Evolutionary conservation across 2,888 invertebrate genomes (phyloP), one percentile per base, ranked within the genome.

Genomic region (Drosophila stalkeri): DNA sequence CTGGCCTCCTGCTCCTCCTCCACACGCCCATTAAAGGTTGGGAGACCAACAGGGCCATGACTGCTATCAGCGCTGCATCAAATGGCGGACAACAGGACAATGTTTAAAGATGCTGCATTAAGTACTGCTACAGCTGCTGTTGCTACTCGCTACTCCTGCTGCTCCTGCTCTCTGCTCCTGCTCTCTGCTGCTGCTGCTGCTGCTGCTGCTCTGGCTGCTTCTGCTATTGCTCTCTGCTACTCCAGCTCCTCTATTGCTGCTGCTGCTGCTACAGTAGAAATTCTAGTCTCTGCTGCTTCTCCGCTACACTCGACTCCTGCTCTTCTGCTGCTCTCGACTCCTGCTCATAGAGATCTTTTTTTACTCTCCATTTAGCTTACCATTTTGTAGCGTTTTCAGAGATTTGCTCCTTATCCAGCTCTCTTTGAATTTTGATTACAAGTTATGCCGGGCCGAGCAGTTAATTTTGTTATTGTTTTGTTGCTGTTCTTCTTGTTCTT

Each of bases 31-130:
- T 4, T 4, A 11, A n/a, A 27, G 27, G 27, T 27, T 27, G 6
- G 3, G 16, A n/a, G 49, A 16, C 37, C 37, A 37, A 35, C 4
- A 3, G 16, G 16, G 16, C 23, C 8, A 27, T 23, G n/a, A 49
- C 55, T 49, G 55, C 55, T 64, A 61, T 72, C 64, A 60, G 44
- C 72, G 72, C 51, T 52, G 72, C 63, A 31, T 63, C 72, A 72
- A 62, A 52, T 35, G 18, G 4, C 51, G 51, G 72, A 57, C 72
- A 63, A 39, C 55, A 39, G 23, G 56, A 55, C 71, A 71, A 44
- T 31, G 37, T 44, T 46, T 46, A 56, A 61, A 46, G 65, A 57
- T 37, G 65, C 51, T 27, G 27, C 33, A 43, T 31, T 64, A 64
- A 67, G 67, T 54, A 31, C 41, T 37, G 20, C 11, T 41, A 20